Evolutionary conservation across 2,113 vertebrate species (phyloP).

Genomic region (Odocoileus virginianus): DNA sequence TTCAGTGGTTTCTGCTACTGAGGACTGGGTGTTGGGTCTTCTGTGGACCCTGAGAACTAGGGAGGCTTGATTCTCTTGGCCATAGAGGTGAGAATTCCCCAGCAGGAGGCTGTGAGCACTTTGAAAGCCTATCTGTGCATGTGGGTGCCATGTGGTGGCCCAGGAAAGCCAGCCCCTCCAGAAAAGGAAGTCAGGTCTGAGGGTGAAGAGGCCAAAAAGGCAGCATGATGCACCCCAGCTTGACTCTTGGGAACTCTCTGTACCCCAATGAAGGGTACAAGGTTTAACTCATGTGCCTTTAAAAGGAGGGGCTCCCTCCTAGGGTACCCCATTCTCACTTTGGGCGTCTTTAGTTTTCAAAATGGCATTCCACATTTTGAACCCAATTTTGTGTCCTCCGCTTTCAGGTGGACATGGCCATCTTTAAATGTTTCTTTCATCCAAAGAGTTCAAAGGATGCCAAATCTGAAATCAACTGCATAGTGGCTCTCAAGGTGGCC

Average conservation of each 20-base stretch:
- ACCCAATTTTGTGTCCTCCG: not conserved
- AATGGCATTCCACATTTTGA: not conserved
- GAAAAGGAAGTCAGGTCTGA: not conserved
- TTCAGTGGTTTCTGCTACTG: not conserved
- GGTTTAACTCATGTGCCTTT: not conserved
- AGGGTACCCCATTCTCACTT: not conserved
- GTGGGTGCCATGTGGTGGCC: not conserved
- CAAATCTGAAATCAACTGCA: not conserved
- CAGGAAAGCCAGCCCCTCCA: not conserved
- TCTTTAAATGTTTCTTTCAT: not conserved
- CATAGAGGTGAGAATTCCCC: not conserved
- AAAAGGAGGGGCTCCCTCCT: not conserved
- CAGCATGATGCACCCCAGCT: not conserved
- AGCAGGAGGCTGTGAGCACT: not conserved
- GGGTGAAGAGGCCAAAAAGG: not conserved
- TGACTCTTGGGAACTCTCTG: not conserved
- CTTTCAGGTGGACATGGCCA: not conserved
- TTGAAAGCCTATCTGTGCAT: not conserved
- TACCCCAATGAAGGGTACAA: not conserved
- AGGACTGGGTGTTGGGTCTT: not conserved
- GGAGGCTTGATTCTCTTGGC: not conserved
- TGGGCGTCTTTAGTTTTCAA: not conserved
- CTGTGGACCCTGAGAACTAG: not conserved
- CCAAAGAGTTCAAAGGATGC: not conserved
- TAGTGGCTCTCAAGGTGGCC: not conserved